phyloP scores from a whole-genome alignment of 2,113 vertebrate species.

The Himantopus leucocephalus region DNA sequence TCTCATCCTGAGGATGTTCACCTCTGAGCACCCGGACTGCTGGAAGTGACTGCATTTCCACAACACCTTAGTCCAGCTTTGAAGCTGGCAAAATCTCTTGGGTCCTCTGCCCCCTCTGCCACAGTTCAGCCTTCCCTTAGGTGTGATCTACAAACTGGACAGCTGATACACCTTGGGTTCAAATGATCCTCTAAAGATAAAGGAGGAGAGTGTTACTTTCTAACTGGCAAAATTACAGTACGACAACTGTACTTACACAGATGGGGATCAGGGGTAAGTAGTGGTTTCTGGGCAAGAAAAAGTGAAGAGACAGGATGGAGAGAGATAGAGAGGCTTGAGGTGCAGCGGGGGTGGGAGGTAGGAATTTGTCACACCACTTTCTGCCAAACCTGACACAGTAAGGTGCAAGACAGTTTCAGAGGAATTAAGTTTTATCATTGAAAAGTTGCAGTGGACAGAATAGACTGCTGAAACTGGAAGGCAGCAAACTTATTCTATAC shows the following conservation, averaged over 20 bases:
- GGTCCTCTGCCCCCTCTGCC: not conserved
- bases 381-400: not conserved
- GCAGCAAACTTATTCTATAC: not conserved
- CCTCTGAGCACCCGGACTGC: not conserved
- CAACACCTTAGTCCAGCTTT: not conserved
- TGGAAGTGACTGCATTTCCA: not conserved
- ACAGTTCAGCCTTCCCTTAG: not conserved
- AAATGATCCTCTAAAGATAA: not conserved
- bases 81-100: not conserved
- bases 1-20: not conserved
- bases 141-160: not conserved
- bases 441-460: not conserved
- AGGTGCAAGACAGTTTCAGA: not conserved
- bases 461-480: not conserved
- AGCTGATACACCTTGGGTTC: not conserved
- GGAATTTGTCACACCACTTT: not conserved
- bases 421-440: not conserved
- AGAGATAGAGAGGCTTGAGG: not conserved
- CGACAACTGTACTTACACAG: not conserved
- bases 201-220: not conserved
- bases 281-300: not conserved
- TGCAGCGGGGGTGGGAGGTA: not conserved
- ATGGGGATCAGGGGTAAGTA: rapidly evolving
- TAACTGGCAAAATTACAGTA: not conserved
- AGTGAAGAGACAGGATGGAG: not conserved